A percentile compares a stretch with the other conserved stretches of the same genome.
Conservation (phyloP, 37 sponge, comb jelly and placozoan species). For the Axinella damicornis region DNA sequence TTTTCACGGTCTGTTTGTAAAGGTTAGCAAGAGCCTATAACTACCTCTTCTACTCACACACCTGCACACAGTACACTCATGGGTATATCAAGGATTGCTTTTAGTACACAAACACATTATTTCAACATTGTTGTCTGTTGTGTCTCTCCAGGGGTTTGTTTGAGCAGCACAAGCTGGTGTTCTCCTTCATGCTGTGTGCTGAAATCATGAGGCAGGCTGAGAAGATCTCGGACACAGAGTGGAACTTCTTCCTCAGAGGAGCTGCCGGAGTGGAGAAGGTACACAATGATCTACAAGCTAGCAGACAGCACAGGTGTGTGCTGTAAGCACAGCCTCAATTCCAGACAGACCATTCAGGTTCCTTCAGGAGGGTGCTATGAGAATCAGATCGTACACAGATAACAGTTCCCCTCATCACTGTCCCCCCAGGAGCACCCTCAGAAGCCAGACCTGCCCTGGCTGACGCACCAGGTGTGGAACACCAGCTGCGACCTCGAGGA, state of each 20-base stretch:
- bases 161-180: slow-evolving; percentile 97
- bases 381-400: too few species aligned
- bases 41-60: too few species aligned
- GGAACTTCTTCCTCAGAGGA: slow-evolving; percentile 98
- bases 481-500: slow-evolving; percentile 90
- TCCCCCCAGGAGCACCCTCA: slow-evolving; percentile 73
- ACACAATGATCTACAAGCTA: too few species aligned
- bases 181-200: slow-evolving; percentile 97
- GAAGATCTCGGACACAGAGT: slow-evolving; percentile 82
- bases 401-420: too few species aligned
- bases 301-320: too few species aligned
- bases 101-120: neutral
- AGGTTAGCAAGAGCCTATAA: too few species aligned
- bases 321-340: too few species aligned
- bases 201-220: slow-evolving; percentile 94
- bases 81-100: too few species aligned
- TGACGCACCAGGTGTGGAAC: slow-evolving; percentile 83
- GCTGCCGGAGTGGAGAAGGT: slow-evolving; percentile 54
- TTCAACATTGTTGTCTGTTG: neutral
- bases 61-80: too few species aligned
- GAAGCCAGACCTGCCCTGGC: slow-evolving; percentile 91
- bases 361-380: too few species aligned
- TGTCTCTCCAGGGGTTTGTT: slow-evolving; percentile 81
- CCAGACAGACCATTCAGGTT: too few species aligned
- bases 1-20: too few species aligned